Evolutionary conservation across 2,888 invertebrate genomes (phyloP), one percentile per base, ranked within the genome.

Genomic region (Leptura quadrifasciata): DNA sequence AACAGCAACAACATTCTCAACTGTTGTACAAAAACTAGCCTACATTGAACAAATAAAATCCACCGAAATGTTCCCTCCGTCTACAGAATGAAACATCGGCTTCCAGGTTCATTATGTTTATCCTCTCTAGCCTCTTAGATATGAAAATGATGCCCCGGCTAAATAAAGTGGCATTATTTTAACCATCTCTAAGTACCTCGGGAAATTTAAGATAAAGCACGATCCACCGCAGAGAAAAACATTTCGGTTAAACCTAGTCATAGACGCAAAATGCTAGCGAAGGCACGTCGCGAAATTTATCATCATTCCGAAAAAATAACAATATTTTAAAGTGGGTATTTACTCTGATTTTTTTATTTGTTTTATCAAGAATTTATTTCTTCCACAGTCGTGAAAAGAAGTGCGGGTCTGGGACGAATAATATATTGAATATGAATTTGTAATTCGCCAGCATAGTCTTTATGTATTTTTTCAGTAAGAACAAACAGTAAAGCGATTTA

Each of bases 241-340:
- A 24, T 31, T 35, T 58, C n/a, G 17, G 69, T 58, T 39, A 69
- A 58, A 69, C 39, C 69, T 57, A 72, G 57, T 64, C 12, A 35
- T 31, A 63, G 75, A 72, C 65, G 39, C 69, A 55, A 68, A 71
- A 75, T 73, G 61, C 70, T 65, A 73, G 65, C 69, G 72, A 69
- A 70, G 75, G 73, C 75, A 75, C 75, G 77, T 75, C 69, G 60
- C 63, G 60, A 70, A 75, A 73, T 78, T 78, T 78, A 78, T 78
- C 77, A 75, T 72, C 73, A 73, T 68, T 58, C 64, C 72, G 70
- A 72, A 71, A 70, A 77, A 78, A 75, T 71, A 78, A 71, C 72
- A 75, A 75, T 78, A 78, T 58, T 69, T 69, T 58, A 69, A 69
- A 69, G 31, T 69, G 18, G 57, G 58, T 58, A 57, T 31, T 69